Evolutionary conservation across 2,113 vertebrate species (phyloP).

Genomic region (Mus pahari): DNA sequence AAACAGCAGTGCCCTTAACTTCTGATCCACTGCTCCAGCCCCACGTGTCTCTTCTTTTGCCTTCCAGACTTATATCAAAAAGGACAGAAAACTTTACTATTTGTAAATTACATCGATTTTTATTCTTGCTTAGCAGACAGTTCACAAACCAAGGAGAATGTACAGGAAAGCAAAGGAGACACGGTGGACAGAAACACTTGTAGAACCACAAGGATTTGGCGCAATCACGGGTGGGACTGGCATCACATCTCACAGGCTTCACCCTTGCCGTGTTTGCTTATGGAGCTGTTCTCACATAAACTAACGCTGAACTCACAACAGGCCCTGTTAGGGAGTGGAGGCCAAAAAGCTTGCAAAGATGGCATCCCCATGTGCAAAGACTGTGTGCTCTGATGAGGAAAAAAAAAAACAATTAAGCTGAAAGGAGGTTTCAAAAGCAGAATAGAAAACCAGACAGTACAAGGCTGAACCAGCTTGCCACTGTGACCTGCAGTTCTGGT

Average conservation of each 20-base stretch:
- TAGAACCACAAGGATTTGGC: not conserved
- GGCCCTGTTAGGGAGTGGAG: not conserved
- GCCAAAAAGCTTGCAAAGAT: not conserved
- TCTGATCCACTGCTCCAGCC: not conserved
- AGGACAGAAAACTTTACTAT: not conserved
- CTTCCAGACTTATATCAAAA: not conserved
- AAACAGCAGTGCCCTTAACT: not conserved
- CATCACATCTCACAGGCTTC: too few relatives aligned
- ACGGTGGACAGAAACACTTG: not conserved
- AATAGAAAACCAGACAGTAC: not conserved
- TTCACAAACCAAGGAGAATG: not conserved
- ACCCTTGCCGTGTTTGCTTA: not conserved
- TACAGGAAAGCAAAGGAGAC: not conserved
- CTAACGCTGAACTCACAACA: not conserved
- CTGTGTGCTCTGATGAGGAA: not conserved
- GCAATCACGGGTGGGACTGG: too few relatives aligned
- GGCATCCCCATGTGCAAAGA: not conserved
- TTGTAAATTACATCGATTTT: not conserved
- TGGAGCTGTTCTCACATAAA: not conserved
- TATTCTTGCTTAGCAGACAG: not conserved
- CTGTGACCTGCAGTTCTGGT: not conserved
- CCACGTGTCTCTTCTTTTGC: not conserved
- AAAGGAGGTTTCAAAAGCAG: not conserved
- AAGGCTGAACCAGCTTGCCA: not conserved
- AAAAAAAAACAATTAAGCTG: not conserved